Evolutionary conservation across 2,113 vertebrate genomes (phyloP), one percentile per base, ranked within the genome.

Genomic region (Sylvilagus bachmani): DNA sequence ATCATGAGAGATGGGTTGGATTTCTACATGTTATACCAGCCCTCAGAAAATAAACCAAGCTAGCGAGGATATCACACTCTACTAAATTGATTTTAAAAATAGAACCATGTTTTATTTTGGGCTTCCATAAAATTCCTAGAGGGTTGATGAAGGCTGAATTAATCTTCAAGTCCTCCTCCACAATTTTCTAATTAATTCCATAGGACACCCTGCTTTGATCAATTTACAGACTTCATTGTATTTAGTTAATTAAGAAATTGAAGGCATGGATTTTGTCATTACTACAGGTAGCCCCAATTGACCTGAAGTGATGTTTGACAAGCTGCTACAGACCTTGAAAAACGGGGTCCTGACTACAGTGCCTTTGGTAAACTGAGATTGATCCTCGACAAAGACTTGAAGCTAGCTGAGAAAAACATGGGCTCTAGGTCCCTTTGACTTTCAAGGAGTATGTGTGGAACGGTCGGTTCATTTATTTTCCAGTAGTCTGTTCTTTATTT

Each of bases 201-300:
- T 53, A 79, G 27, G 53, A 96, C 62, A 71, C 71, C 85, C 51
- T 62, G 69, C 64, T 94, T 82, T 93, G 92, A 96, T 96, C 94
- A 90, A 95, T 94, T 58, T 94, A 83, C 78, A 94, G 86, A 92
- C 94, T 92, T 96, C 90, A 92, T 80, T 86, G 95, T 95, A 90
- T 94, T 96, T 74, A 95, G 92, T 96, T 96, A 97, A 97, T 97
- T 97, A 97, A 93, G 92, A 95, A 93, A 93, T 75, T 79, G 91
- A 92, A 97, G 89, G 51, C 84, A 95, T 94, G 79, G 94, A 86
- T 97, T 96, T 96, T 96, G 81, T 92, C 94, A 95, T 96, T 93
- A 92, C 67, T 77, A 53, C 16, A 86, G 77, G 19, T 67, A 95
- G 81, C 51, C 33, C 75, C 93, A 75, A 49, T 17, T 97, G 97